Evolutionary conservation across 2,113 vertebrate species (phyloP).

Genomic region (Scytalopus superciliaris): DNA sequence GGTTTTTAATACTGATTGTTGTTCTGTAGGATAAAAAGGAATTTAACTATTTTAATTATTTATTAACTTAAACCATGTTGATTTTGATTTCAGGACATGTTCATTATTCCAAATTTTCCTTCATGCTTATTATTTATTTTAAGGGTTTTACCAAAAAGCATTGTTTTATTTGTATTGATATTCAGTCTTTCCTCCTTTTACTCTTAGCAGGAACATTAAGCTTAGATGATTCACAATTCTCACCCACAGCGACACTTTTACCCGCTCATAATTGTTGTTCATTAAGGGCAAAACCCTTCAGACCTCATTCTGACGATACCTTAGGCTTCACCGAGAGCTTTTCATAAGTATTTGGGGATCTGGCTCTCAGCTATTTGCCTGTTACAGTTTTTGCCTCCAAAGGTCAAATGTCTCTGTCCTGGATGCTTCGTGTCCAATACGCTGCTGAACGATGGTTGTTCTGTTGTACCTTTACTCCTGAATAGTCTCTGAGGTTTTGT

Average conservation of each 20-base stretch:
- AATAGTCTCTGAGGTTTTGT: conserved; percentile 42
- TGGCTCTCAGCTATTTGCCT: conserved; percentile 61
- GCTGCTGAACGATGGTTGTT: conserved; percentile 3
- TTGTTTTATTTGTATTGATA: neutral
- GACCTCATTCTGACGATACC: conserved; percentile 51
- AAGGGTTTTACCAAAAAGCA: neutral
- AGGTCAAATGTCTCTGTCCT: conserved; percentile 36
- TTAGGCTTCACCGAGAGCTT: conserved; percentile 61
- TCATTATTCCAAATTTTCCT: neutral
- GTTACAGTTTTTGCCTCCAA: conserved; percentile 56
- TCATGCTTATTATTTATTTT: conserved; percentile 33
- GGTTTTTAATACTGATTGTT: neutral
- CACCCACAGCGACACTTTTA: neutral
- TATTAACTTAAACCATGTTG: conserved; percentile 1
- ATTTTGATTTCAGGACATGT: neutral
- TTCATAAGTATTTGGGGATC: conserved; percentile 55
- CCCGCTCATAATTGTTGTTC: neutral
- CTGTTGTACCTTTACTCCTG: conserved; percentile 9
- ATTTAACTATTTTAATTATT: conserved; percentile 34
- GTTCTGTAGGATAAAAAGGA: conserved; percentile 6
- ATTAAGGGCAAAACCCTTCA: conserved; percentile 44
- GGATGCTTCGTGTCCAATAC: conserved; percentile 16
- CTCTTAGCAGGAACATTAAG: neutral
- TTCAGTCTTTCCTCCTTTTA: neutral
- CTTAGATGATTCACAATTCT: neutral